Evolutionary conservation across 2,888 invertebrate species (phyloP), one percentile per base, ranked within the genome.

Genomic region (Trimorus sp.): DNA sequence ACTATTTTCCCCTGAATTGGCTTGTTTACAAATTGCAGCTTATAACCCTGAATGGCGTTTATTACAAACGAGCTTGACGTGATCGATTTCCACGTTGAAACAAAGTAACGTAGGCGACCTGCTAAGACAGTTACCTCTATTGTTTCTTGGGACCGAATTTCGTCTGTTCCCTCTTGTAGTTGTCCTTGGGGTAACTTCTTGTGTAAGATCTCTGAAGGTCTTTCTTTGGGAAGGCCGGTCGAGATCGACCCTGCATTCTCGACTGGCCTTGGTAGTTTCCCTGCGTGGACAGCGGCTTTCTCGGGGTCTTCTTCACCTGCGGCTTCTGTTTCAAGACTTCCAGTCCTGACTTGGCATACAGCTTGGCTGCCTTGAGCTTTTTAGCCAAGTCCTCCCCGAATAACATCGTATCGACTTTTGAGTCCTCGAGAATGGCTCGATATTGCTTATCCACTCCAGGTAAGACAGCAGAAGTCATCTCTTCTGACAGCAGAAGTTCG

Each of bases 181-280:
- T n/a, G 9, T 51, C 5, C 51, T 16, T 51, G 15, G 16, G 7
- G 14, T 51, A 51, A 15, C 3, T 9, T 15, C 15, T 5, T 51
- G n/a, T n/a, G n/a, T n/a, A n/a, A n/a, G n/a, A n/a, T 51, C 16
- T 51, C 16, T 51, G 7, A n/a, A 9, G 51, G 51, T 51, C 51
- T 16, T 14, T 51, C 14, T 51, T 51, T 7, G 16, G 6, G n/a
- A 15, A 51, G 5, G 16, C 51, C 51, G 14, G 51, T 15, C 51
- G 51, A 51, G 51, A 15, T 51, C 51, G 51, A 15, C 51, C 51
- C 51, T 45, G 62, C 0, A 7, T 11, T 26, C 15, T 36, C 16
- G 62, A 48, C 62, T 38, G 62, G 62, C 62, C 15, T 36, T 14
- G 11, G 45, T 11, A 62, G 45, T 62, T 62, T 62, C 62, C 62